phyloP scores from a whole-genome alignment of 2,888 invertebrate genomes.

The Mythimna pallens region DNA sequence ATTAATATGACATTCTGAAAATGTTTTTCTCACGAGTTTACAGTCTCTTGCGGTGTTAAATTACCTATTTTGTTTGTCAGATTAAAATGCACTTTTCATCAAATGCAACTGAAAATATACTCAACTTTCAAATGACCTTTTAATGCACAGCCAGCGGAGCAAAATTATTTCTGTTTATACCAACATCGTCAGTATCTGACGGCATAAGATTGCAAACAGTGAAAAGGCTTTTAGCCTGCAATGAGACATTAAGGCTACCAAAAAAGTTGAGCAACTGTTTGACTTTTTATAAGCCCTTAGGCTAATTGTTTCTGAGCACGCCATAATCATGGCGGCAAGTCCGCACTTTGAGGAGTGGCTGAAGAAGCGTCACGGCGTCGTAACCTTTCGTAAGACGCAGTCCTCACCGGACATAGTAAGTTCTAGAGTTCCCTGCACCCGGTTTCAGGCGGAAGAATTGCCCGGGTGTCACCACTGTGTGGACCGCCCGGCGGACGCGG shows the following conservation, averaged over 20 bases:
- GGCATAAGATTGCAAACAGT: neutral
- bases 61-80: conserved; percentile 22
- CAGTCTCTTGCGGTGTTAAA: conserved; percentile 30
- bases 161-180: neutral
- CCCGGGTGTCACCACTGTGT: too few relatives aligned
- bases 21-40: conserved; percentile 59
- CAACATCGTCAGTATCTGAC: neutral
- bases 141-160: neutral
- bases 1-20: conserved; percentile 47
- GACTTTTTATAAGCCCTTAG: conserved; percentile 1
- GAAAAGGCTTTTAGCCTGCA: neutral
- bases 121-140: neutral
- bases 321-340: too few relatives aligned
- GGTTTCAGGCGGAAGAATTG: too few relatives aligned
- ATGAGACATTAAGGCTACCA: neutral
- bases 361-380: too few relatives aligned
- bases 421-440: too few relatives aligned
- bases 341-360: too few relatives aligned
- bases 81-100: neutral
- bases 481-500: too few relatives aligned
- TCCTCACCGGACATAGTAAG: too few relatives aligned
- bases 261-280: conserved; percentile 10
- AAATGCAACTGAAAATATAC: conserved; percentile 5
- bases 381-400: too few relatives aligned
- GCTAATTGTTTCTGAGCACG: neutral